Conservation (phyloP, 2,113 vertebrate genomes). For the Casuarius casuarius region DNA sequence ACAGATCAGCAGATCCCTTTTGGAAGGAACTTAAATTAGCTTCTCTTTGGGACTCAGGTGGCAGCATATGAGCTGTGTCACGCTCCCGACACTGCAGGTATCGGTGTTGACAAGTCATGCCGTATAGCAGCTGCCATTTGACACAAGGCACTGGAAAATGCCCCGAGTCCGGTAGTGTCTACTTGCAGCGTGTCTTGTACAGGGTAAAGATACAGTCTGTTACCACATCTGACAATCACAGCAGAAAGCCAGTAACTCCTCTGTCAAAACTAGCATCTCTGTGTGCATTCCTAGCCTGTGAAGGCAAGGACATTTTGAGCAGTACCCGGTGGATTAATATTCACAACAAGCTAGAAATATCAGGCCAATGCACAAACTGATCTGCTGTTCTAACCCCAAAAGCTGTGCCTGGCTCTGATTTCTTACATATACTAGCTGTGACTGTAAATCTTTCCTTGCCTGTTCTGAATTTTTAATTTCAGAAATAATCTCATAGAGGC, state of each 20-base stretch:
- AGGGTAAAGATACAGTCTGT: background rate
- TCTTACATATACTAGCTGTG: background rate
- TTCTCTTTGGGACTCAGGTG: background rate
- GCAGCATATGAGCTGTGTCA: background rate
- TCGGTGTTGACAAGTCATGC: background rate
- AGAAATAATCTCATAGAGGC: background rate
- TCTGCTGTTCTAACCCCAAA: background rate
- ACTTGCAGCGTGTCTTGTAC: background rate
- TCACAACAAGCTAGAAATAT: background rate
- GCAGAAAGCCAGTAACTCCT: background rate
- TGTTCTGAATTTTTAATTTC: background rate
- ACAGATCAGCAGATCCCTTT: background rate
- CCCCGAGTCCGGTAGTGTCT: background rate
- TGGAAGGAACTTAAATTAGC: background rate
- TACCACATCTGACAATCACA: background rate
- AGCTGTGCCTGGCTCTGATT: background rate
- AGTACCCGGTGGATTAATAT: background rate
- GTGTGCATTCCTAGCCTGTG: background rate
- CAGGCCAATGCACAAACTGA: background rate
- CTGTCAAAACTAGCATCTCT: background rate
- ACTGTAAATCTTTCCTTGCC: background rate
- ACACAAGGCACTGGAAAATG: background rate
- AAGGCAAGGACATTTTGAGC: background rate
- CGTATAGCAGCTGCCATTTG: conserved; percentile 24
- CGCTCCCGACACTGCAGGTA: background rate